Evolutionary conservation across 2,113 vertebrate genomes (phyloP), one percentile per base, ranked within the genome.

Genomic region (Elaphurus davidianus): DNA sequence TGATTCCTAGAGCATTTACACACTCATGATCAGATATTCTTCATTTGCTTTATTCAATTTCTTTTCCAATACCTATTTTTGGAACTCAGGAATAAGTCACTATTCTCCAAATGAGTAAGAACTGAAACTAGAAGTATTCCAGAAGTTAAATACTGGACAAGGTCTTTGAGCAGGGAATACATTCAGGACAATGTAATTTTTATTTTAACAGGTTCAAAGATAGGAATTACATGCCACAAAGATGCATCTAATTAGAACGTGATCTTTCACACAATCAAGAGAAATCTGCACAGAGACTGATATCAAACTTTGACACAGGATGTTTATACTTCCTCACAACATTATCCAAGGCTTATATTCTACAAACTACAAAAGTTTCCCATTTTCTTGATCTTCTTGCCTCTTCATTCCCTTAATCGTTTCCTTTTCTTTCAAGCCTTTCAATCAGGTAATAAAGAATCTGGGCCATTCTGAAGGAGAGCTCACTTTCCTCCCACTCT

Each of bases 31-130:
- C 94, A 89, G 5, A 54, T 71, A 43, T 95, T 2, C 1, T 88
- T 45, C 60, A 3, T 60, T 33, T 91, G 78, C 79, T 97, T 87
- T 78, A 60, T 92, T 62, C 4, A 55, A 71, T 96, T 98, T 97
- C 16, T 5, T 84, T 97, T 93, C 1, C 43, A 74, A 0, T 87
- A 16, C 8, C 50, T 84, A 83, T 89, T 95, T 87, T 92, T 79
- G 96, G 0, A 86, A 94, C 81, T 17, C 64, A 93, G 43, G 15
- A 71, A 59, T 60, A 55, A 85, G 64, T 0, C 59, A 59, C 62
- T 33, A 12, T 94, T 10, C 87, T 93, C 27, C 92, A 97, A 97
- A 94, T 92, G 62, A 52, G 59, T 90, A 90, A 83, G 45, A 90
- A 91, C 30, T 86, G 15, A 81, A 50, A 91, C 8, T 85, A 4